A percentile compares a stretch with the other conserved stretches of the same genome.
Evolutionary conservation across 1,140 invertebrate species (phyloP).

Genomic region (Schlechtendalia chinensis): DNA sequence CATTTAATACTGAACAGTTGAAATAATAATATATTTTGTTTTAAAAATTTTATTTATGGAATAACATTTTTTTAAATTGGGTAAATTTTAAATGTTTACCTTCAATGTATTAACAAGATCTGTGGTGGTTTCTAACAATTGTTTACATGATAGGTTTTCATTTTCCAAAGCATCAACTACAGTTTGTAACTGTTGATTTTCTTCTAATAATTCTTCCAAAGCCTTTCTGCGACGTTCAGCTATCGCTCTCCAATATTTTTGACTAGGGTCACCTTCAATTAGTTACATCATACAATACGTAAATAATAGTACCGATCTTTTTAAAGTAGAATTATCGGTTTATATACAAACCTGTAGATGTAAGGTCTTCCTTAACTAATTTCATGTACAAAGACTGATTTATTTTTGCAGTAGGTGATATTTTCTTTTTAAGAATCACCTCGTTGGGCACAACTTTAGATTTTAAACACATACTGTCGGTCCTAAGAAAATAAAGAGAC

Average conservation of each 20-base stretch:
- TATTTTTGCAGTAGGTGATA: not conserved
- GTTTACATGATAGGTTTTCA: conserved; percentile 64
- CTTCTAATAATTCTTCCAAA: conserved; percentile 64
- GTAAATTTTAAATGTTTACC: too few relatives aligned
- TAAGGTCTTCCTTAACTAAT: conserved; percentile 7
- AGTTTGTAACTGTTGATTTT: conserved; percentile 61
- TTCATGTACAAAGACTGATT: not conserved
- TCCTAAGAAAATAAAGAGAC: not conserved
- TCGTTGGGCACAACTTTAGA: not conserved
- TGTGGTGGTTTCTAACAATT: conserved; percentile 52
- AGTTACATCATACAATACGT: not conserved
- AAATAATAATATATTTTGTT: too few relatives aligned
- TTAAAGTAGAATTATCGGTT: not conserved
- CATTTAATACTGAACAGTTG: too few relatives aligned
- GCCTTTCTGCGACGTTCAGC: conserved; percentile 66
- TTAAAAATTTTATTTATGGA: too few relatives aligned
- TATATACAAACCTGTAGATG: not conserved
- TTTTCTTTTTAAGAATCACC: not conserved
- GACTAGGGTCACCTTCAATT: conserved; percentile 60
- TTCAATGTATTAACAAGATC: not conserved
- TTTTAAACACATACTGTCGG: not conserved
- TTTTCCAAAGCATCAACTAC: conserved; percentile 62
- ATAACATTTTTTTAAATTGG: too few relatives aligned
- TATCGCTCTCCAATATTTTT: conserved; percentile 68
- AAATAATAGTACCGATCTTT: too few relatives aligned